phyloP scores from a whole-genome alignment of 2,888 invertebrate genomes.

The Chaetoderma sp. region DNA sequence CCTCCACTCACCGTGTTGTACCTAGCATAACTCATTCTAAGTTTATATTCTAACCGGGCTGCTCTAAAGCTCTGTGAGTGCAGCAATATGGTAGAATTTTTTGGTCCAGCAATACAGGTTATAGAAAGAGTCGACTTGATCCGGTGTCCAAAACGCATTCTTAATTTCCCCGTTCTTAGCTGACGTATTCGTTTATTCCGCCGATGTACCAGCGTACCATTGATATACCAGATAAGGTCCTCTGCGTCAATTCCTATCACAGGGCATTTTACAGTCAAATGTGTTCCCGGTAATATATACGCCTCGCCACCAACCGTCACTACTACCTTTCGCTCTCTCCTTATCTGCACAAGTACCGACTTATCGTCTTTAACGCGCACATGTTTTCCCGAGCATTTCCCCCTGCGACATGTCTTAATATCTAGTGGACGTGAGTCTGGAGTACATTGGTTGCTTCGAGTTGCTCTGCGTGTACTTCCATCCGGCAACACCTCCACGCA shows the following conservation, averaged over 20 bases:
- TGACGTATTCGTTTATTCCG: not conserved
- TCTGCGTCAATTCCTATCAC: constrained; percentile 14
- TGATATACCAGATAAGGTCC: constrained; percentile 24
- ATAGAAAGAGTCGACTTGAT: not conserved
- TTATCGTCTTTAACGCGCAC: not conserved
- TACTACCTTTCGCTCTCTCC: constrained; percentile 1
- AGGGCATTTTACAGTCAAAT: constrained; percentile 26
- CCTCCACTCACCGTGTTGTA: no score
- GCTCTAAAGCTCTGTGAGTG: no score
- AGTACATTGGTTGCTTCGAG: not conserved
- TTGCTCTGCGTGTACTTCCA: not conserved
- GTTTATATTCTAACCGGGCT: no score
- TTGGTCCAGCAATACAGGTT: not conserved
- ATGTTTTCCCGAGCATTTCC: not conserved
- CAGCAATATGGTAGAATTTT: no score
- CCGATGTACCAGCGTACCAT: constrained; percentile 4
- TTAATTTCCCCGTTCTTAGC: not conserved
- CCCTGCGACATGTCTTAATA: not conserved
- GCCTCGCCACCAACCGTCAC: constrained; percentile 22
- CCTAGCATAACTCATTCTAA: no score
- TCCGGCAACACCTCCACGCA: not conserved
- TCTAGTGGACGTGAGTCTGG: not conserved
- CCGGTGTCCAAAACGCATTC: not conserved
- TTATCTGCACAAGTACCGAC: constrained; percentile 24
- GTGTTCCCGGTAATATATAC: constrained; percentile 20